phyloP scores from a whole-genome alignment of 2,113 vertebrate genomes.

The Mandrillus leucophaeus region DNA sequence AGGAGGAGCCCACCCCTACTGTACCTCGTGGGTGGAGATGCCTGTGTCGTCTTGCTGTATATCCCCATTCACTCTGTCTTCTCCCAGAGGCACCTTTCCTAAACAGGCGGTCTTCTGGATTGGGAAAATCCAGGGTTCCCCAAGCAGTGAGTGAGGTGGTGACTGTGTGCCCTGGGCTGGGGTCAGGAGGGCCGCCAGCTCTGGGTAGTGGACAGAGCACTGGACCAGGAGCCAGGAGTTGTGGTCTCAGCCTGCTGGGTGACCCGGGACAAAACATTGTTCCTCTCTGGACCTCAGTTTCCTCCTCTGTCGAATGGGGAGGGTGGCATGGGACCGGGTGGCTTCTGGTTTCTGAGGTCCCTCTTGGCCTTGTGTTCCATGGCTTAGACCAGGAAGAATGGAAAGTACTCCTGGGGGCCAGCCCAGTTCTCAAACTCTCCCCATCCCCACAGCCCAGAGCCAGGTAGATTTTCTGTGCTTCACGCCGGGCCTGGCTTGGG shows the following conservation, averaged over 20 bases:
- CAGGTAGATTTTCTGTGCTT: neutral
- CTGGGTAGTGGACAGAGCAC: neutral
- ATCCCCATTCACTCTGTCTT: neutral
- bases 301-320: neutral
- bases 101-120: neutral
- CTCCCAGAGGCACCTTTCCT: neutral
- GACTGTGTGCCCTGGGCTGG: neutral
- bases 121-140: neutral
- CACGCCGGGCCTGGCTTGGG: rapidly evolving
- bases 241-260: neutral
- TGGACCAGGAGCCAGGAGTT: neutral
- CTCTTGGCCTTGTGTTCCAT: neutral
- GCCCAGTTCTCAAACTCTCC: neutral
- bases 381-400: neutral
- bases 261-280: neutral
- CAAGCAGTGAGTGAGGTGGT: neutral
- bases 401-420: neutral
- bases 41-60: neutral
- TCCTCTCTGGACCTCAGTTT: neutral
- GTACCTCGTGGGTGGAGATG: neutral
- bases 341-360: neutral
- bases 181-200: neutral
- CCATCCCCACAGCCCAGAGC: rapidly evolving
- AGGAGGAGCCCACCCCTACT: neutral
- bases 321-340: neutral